Percentiles rank a stretch among this genome's conserved stretches.
Conservation (phyloP, 2,888 invertebrate genomes). For the Tenthredo livida region DNA sequence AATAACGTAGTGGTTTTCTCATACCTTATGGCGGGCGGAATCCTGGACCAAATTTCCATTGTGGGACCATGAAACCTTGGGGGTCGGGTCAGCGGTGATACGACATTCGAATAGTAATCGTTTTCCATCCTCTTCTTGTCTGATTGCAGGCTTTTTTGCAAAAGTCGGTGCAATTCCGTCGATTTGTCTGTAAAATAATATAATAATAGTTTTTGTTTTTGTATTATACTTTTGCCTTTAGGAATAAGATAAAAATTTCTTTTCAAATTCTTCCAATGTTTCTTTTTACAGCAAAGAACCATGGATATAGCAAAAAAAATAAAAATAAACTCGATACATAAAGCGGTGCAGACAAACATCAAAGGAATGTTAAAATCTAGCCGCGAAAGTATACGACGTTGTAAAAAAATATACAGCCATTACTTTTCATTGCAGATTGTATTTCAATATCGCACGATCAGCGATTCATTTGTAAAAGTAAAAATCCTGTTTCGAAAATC, state of each 20-base stretch:
- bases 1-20: neutral
- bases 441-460: neutral
- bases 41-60: slow-evolving; percentile 90
- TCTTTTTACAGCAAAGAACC: neutral
- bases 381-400: too few species aligned
- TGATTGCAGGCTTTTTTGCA: slow-evolving; percentile 97
- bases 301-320: neutral
- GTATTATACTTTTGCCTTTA: neutral
- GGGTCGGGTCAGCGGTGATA: slow-evolving; percentile 95
- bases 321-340: neutral
- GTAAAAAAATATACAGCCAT: too few species aligned
- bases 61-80: slow-evolving; percentile 94
- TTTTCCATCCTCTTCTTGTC: slow-evolving; percentile 98
- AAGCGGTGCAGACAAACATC: neutral
- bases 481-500: neutral
- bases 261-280: neutral
- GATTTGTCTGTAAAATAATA: slow-evolving; percentile 88
- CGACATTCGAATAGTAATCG: slow-evolving; percentile 96
- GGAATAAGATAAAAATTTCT: neutral
- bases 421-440: neutral
- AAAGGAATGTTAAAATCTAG: neutral
- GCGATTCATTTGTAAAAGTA: neutral
- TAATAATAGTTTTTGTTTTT: slow-evolving; percentile 48
- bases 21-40: slow-evolving; percentile 92
- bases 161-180: slow-evolving; percentile 98